phyloP scores from a whole-genome alignment of 1,140 invertebrate genomes.

The Drosophila truncata region DNA sequence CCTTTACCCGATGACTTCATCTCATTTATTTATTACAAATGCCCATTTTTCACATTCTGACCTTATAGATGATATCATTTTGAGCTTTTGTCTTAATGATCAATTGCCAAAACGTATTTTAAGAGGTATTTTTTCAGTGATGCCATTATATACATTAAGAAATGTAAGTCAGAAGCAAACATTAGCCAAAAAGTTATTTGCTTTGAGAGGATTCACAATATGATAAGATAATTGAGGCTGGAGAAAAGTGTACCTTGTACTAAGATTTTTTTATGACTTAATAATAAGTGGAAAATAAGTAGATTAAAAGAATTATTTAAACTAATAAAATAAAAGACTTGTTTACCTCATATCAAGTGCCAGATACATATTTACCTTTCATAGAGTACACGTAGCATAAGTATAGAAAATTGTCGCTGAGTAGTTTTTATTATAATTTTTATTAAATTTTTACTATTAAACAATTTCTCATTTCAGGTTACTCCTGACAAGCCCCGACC shows the following conservation, averaged over 20 bases:
- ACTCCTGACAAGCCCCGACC: constrained; percentile 70
- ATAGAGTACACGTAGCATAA: background rate
- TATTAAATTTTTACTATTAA: too few relatives aligned
- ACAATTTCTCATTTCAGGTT: constrained; percentile 33
- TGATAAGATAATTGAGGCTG: background rate
- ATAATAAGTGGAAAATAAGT: background rate
- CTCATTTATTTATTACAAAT: background rate
- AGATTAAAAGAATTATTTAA: background rate
- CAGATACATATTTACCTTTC: background rate
- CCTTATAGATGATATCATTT: background rate
- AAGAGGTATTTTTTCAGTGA: background rate
- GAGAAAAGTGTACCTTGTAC: background rate
- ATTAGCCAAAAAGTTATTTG: background rate
- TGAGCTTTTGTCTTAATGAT: background rate
- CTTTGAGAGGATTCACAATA: background rate
- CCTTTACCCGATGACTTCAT: background rate
- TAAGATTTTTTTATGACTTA: too few relatives aligned
- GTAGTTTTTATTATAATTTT: too few relatives aligned
- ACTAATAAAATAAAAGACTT: background rate
- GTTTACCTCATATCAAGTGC: background rate
- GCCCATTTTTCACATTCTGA: background rate
- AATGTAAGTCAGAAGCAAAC: background rate
- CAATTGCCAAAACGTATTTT: background rate
- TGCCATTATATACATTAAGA: too few relatives aligned
- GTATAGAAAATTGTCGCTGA: too few relatives aligned